Conservation (phyloP, 2,113 vertebrate genomes). For the Cyanoramphus novaezelandiae region DNA sequence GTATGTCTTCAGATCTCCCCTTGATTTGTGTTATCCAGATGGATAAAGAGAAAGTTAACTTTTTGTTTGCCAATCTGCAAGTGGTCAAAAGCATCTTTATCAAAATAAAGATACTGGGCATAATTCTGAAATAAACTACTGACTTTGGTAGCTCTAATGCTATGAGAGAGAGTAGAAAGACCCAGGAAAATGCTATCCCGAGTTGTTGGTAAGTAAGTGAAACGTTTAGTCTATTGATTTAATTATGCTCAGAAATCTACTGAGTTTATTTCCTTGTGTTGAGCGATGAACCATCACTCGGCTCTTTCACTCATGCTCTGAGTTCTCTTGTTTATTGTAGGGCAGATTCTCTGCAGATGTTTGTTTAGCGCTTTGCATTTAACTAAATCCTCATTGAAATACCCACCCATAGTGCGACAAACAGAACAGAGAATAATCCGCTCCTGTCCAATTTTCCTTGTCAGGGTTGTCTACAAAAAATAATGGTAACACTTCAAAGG, state of each 20-base stretch:
- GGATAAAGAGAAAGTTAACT: not conserved
- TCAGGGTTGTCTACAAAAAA: not conserved
- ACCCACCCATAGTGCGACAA: not conserved
- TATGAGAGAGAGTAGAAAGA: not conserved
- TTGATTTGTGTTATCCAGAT: not conserved
- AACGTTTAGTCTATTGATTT: not conserved
- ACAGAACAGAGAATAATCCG: not conserved
- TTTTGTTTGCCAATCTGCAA: not conserved
- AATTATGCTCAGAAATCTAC: not conserved
- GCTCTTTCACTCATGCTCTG: not conserved
- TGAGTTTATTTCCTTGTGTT: not conserved
- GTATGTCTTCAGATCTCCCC: not conserved
- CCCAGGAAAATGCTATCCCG: not conserved
- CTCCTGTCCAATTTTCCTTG: not conserved
- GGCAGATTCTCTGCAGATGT: conserved; percentile 9
- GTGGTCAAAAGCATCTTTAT: not conserved
- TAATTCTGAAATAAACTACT: not conserved
- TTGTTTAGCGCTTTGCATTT: not conserved
- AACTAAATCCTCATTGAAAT: not conserved
- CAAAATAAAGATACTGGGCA: not conserved
- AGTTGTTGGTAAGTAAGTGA: not conserved
- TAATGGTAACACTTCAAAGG: not conserved
- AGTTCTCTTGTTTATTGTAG: not conserved
- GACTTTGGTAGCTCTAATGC: not conserved
- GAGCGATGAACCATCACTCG: not conserved